phyloP scores from a whole-genome alignment of 1,140 invertebrate species.

The Cydia pomonella region DNA sequence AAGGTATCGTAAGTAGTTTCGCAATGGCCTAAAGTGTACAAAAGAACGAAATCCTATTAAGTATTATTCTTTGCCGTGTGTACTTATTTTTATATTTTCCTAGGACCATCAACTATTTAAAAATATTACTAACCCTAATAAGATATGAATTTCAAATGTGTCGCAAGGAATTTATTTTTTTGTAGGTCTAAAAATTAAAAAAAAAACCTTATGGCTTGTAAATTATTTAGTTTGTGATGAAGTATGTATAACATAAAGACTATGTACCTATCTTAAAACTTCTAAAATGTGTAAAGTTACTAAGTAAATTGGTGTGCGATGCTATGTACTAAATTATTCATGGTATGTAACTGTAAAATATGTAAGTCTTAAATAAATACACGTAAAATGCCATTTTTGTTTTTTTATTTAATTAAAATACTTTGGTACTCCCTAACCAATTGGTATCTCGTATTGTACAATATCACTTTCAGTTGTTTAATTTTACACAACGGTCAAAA shows the following conservation, averaged over 20 bases:
- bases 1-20: constrained; percentile 53
- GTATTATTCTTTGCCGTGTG: constrained; percentile 29
- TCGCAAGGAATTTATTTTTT: neutral
- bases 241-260: constrained; percentile 3
- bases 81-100: constrained; percentile 33
- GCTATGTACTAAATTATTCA: constrained; percentile 48
- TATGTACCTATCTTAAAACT: constrained; percentile 7
- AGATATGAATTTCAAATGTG: neutral
- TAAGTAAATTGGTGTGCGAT: constrained; percentile 36
- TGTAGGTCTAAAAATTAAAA: neutral
- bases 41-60: constrained; percentile 35
- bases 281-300: neutral
- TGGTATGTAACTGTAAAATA: constrained; percentile 45
- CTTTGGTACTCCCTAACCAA: neutral
- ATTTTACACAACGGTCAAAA: too few relatives aligned
- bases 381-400: constrained; percentile 7
- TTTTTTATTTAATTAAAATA: neutral
- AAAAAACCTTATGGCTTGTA: neutral
- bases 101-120: constrained; percentile 31
- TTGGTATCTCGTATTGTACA: too few relatives aligned
- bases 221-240: constrained; percentile 12
- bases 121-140: constrained; percentile 8
- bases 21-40: constrained; percentile 52
- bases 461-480: too few relatives aligned
- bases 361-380: constrained; percentile 52